Evolutionary conservation across 2,113 vertebrate species (phyloP), one percentile per base, ranked within the genome.

Genomic region (Piprites chloris): DNA sequence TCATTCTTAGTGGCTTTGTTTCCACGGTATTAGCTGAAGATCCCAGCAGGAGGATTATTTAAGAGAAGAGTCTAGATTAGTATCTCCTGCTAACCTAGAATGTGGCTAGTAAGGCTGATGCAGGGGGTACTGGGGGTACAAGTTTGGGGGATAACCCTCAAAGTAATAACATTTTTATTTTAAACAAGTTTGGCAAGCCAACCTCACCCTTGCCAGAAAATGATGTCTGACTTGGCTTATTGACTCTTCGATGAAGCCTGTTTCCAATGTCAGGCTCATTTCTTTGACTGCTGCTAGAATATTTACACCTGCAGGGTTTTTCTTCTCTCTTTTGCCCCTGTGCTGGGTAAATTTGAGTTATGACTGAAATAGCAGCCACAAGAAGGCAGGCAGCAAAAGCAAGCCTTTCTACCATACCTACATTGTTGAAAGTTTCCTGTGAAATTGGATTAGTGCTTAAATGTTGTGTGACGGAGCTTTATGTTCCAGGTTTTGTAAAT

Each of bases 391-490:
- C 82, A 80, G 42, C 21, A 39, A 39, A 39, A 77, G n/a, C 7
- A 46, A 83, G 12, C 30, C 58, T 8, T 2, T 26, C 58, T 55
- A 23, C 85, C 32, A 44, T 22, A 59, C 35, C 24, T 47, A 46
- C 33, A 0, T 6, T 37, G 65, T 22, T 20, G 47, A 88, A 89
- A 86, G 68, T 73, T 55, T 68, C 76, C 49, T 65, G n/a, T 61
- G 83, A 89, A 93, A 94, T 11, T 78, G 52, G 83, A 93, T 92
- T 92, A 93, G 49, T 69, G 28, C 42, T 79, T 87, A 55, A 91
- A 89, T 14, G 27, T 80, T 89, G 62, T 79, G 77, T 87, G 78
- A 76, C 77, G 37, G 71, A 79, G 55, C 67, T 89, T 93, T 71
- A 49, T 42, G 69, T 82, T 89, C 42, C 55, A 90, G 86, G 73